Evolutionary conservation across 1,140 invertebrate species (phyloP).

Genomic region (Bombus waltoni): DNA sequence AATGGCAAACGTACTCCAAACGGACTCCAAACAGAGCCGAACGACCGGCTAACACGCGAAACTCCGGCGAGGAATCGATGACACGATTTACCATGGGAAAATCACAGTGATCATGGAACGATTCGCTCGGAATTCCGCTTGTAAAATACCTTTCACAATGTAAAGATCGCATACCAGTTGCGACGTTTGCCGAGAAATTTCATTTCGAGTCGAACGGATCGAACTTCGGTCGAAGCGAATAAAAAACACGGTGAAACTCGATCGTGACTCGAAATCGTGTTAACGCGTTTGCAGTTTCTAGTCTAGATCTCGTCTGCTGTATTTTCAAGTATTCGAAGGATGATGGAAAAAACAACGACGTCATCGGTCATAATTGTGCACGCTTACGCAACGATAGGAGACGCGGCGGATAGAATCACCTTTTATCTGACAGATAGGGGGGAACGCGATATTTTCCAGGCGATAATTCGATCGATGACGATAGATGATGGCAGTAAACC

Average conservation of each 20-base stretch:
- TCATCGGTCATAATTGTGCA: neutral
- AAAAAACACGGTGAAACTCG: neutral
- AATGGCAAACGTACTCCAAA: constrained; percentile 9
- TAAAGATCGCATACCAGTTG: neutral
- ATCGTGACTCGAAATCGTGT: neutral
- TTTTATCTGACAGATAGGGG: no score
- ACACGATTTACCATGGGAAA: constrained; percentile 29
- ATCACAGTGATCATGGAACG: constrained; percentile 17
- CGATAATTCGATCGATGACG: constrained; percentile 2
- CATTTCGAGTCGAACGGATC: neutral
- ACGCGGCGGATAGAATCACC: no score
- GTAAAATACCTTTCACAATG: neutral
- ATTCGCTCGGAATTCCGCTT: neutral
- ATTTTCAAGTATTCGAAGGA: neutral
- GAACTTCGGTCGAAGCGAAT: neutral
- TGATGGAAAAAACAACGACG: neutral
- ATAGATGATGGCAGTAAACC: neutral
- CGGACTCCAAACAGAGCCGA: neutral
- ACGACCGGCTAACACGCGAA: neutral
- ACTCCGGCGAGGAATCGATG: neutral
- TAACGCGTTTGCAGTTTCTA: neutral
- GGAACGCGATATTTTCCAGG: neutral
- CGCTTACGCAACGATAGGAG: neutral
- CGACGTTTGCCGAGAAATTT: neutral
- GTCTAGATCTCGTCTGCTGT: neutral